Base-by-base conservation (phyloP, 2,113 vertebrate genomes). In the Litocranius walleri region DNA sequence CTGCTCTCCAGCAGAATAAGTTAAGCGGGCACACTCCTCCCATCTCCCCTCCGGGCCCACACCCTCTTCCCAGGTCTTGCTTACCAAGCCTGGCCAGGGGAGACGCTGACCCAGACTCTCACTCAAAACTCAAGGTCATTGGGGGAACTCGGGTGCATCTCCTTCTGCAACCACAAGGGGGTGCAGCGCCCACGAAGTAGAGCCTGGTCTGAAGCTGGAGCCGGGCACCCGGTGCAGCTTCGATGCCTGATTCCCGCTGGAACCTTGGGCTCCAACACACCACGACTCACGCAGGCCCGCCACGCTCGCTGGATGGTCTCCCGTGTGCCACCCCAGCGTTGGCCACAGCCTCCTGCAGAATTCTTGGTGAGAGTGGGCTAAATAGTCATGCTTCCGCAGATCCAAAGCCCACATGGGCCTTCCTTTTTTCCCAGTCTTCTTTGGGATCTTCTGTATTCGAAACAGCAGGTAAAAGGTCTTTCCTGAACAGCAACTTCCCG, bases 191-290 rank as follows among this genome's bases (percentile, higher is more conserved):
- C 89, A 52, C 57, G 85, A 93, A 86, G 21, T 21, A 81, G 40
- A 13, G 3, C 36, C 71, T 29, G 16, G 0, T 74, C 40, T 74
- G 9, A 83, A 95, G 19, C 6, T 57, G 36, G 36, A 45, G 9
- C 25, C 2, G 2, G 4, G 27, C 82, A 7, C 19, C 9, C 10
- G 36, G 15, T 5, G 23, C 15, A 81, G 9, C 17, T 82, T 25
- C 3, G 33, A 14, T 82, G 64, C 54, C n/a, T 14, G 8, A 27
- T 17, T 88, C 43, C 43, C 29, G 1, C 59, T 21, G 57, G 71
- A 48, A 33, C 27, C 17, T 0, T 0, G 7, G 5, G 29, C n/a
- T 80, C 19, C 25, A 5, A 19, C 17, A 2, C 7, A 30, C 0
- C 11, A 30, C 30, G 13, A 13, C 25, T 59, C 57, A 25, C 23